phyloP scores from a whole-genome alignment of 2,888 invertebrate species.

The Elmis aenea region DNA sequence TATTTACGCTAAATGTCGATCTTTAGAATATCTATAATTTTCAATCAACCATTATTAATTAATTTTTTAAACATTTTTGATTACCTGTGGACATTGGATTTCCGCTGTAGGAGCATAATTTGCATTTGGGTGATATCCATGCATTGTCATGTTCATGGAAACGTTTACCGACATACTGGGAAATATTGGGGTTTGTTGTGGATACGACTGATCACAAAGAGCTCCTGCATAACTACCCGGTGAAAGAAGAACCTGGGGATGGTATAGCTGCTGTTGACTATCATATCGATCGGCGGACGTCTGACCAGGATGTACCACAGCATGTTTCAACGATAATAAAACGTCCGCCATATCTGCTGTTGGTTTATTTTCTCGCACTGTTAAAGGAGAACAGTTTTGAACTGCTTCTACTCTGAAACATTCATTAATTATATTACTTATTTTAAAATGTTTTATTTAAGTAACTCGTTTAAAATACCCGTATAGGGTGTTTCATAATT shows the following conservation, averaged over 20 bases:
- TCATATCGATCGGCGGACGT: slow-evolving; percentile 30
- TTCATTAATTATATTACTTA: slow-evolving; percentile 3
- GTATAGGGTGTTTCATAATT: too few relatives aligned
- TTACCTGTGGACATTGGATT: slow-evolving; percentile 65
- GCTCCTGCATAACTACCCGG: slow-evolving; percentile 46
- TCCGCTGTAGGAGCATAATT: slow-evolving; percentile 49
- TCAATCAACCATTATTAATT: too few relatives aligned
- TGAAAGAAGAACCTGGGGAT: slow-evolving; percentile 59
- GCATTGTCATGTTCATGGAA: slow-evolving; percentile 98
- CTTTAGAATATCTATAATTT: too few relatives aligned
- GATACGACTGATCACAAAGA: slow-evolving; percentile 37
- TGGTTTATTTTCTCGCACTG: slow-evolving; percentile 36
- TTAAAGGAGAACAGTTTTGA: slow-evolving; percentile 16
- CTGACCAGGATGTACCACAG: slow-evolving; percentile 75
- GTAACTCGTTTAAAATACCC: neutral
- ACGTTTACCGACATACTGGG: slow-evolving; percentile 97
- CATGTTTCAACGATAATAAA: slow-evolving; percentile 79
- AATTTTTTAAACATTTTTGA: too few relatives aligned
- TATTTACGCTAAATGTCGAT: too few relatives aligned
- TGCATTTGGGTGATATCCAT: slow-evolving; percentile 59
- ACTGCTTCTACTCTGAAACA: slow-evolving; percentile 24
- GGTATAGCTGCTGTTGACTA: slow-evolving; percentile 45
- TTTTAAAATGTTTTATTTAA: neutral
- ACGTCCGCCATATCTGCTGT: slow-evolving; percentile 82
- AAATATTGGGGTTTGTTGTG: slow-evolving; percentile 55